Evolutionary conservation across 2,797 vertebrate species (phyloP), one percentile per base, ranked within the genome.

Genomic region (Poeciliopsis paucimaculata): DNA sequence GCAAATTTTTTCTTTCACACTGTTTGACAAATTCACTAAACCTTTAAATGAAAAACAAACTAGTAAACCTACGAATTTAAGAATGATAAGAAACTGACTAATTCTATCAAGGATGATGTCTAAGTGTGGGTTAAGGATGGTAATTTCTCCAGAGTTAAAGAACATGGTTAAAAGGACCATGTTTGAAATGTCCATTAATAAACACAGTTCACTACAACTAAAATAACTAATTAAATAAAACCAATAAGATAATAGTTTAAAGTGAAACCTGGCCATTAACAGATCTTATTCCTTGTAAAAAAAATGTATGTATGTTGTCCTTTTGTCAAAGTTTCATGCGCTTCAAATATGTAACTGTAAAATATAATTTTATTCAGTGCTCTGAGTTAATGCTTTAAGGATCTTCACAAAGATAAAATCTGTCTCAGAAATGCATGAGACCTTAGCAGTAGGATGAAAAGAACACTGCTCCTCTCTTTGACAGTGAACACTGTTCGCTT

Each of bases 401-500:
- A 64, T 36, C 34, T 64, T 64, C 20, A 26, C 36, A 68, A 23
- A 68, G 64, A 68, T 9, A 68, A 41, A 68, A 34, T 41, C 10
- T 2, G 4, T 26, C 34, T 66, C 4, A 23, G 36, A 64, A 18
- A 34, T 36, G 60, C 16, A 64, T 16, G 34, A 20, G 34, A 36
- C 60, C 31, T 34, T 23, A 10, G 10, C 3, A 10, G 9, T 39
- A 39, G 62, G 9, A 23, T n/a, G 7, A 43, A 43, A 70, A n/a
- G 0, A 71, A 46, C 20, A 31, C 64, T 70, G 72, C n/a, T 41
- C 26, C 60, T 34, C 26, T 70, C 62, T 47, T 8, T 73, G 60
- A 77, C 74, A 70, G 43, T 60, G 46, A 73, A 34, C 23, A 90
- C 79, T 91, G 89, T 80, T 83, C 86, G 89, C 82, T 76, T 86